Conservation (phyloP, 2,888 invertebrate genomes). For the Oxyscelio sp. region DNA sequence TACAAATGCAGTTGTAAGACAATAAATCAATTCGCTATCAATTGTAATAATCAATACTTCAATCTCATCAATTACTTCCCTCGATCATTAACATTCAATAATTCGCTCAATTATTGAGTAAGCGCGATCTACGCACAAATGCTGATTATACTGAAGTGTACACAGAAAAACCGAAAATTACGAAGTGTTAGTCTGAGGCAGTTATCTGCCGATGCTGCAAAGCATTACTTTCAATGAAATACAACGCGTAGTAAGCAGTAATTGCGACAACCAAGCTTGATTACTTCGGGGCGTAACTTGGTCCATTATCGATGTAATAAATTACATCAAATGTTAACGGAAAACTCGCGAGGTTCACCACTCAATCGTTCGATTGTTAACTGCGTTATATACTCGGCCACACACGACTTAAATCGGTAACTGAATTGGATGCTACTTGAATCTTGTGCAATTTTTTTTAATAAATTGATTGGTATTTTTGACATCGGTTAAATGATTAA, state of each 20-base stretch:
- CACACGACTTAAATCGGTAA: constrained; percentile 10
- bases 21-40: no score
- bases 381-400: constrained; percentile 29
- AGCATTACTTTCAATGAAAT: constrained; percentile 32
- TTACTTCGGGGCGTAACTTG: constrained; percentile 39
- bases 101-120: not conserved
- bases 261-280: constrained; percentile 53
- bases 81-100: constrained; percentile 1
- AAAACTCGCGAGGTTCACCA: constrained; percentile 36
- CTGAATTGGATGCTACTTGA: no score
- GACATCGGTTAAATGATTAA: no score
- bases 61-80: not conserved
- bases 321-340: constrained; percentile 44
- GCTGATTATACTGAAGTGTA: constrained; percentile 1
- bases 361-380: constrained; percentile 27
- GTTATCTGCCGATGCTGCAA: not conserved
- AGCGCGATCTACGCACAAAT: not conserved
- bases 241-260: constrained; percentile 40
- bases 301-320: constrained; percentile 60
- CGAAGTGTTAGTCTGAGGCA: not conserved
- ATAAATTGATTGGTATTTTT: no score
- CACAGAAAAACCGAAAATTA: not conserved
- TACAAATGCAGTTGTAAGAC: not conserved
- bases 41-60: not conserved
- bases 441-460: not conserved